phyloP scores from a whole-genome alignment of 2,113 vertebrate species.

The Erinaceus europaeus region DNA sequence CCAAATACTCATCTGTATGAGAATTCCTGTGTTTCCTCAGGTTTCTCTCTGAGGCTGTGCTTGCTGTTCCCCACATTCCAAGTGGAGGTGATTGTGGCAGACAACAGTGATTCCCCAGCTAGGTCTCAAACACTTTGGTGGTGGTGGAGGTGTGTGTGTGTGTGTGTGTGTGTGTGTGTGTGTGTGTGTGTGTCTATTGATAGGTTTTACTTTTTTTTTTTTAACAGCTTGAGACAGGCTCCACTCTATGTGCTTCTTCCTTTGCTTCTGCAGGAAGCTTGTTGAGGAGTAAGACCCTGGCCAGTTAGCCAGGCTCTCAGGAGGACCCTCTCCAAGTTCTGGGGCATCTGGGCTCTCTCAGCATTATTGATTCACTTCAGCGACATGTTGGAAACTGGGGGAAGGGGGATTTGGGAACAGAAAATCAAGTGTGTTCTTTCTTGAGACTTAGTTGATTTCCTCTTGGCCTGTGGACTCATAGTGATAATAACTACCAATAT shows the following conservation, averaged over 20 bases:
- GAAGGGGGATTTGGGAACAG: not conserved
- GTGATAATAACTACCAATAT: not conserved
- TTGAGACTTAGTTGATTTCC: not conserved
- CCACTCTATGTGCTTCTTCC: not conserved
- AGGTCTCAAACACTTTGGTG: not conserved
- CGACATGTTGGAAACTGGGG: not conserved
- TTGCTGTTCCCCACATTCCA: not conserved
- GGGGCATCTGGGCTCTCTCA: not conserved
- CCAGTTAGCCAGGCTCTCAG: not conserved
- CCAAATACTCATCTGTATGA: not conserved
- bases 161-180: too few species aligned
- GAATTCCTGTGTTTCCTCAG: not conserved
- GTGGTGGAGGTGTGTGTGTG: too few species aligned
- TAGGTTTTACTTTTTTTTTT: not conserved
- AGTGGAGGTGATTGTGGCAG: not conserved
- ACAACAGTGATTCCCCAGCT: accelerated
- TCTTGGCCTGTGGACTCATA: not conserved
- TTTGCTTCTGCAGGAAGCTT: not conserved
- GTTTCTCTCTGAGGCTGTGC: not conserved
- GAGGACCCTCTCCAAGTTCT: not conserved
- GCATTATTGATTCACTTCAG: accelerated
- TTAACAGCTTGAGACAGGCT: not conserved
- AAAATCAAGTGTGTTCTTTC: not conserved
- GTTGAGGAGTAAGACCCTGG: not conserved
- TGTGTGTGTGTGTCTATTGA: too few species aligned